Evolutionary conservation across 2,113 vertebrate genomes (phyloP), one percentile per base, ranked within the genome.

Genomic region (Willisornis vidua): DNA sequence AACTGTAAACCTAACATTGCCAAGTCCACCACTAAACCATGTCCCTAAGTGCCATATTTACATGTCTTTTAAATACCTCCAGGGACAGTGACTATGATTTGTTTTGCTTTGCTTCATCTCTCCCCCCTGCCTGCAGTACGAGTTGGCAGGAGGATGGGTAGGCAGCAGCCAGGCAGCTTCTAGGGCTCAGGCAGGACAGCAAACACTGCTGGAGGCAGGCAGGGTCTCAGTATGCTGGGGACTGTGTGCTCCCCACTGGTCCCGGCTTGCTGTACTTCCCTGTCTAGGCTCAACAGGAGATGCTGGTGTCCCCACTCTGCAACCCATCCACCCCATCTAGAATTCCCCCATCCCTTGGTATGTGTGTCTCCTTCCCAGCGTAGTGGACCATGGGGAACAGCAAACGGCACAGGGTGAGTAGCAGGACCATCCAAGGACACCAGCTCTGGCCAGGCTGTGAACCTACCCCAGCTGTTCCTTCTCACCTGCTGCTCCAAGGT

Each of bases 401-500:
- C n/a, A 74, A 68, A 63, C 0, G 1, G 48, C n/a, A 45, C 5
- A 16, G 39, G n/a, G 13, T 54, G 31, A 52, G 19, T 49, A 58
- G 23, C 3, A 43, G 16, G 29, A 48, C 1, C 1, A 25, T 29
- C 29, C 6, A 37, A 82, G 29, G 17, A 71, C 7, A 33, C 7
- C 1, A 10, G 14, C 17, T 39, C 33, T 52, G 62, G 17, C 12
- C 55, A 63, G 20, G 18, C 68, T 57, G 31, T 55, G 48, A 74
- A 17, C 37, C 41, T 65, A 28, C 3, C 7, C 13, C n/a, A 86
- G 37, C 29, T 16, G 39, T 43, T 14, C 9, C n/a, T 39, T 81
- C 57, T n/a, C 1, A 1, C 10, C 45, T 2, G 0, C 43, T 3
- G 2, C 22, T 15, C 18, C 3, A 2, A 0, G 2, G 14, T 8